phyloP scores from a whole-genome alignment of 2,113 vertebrate species.

The Malurus melanocephalus region DNA sequence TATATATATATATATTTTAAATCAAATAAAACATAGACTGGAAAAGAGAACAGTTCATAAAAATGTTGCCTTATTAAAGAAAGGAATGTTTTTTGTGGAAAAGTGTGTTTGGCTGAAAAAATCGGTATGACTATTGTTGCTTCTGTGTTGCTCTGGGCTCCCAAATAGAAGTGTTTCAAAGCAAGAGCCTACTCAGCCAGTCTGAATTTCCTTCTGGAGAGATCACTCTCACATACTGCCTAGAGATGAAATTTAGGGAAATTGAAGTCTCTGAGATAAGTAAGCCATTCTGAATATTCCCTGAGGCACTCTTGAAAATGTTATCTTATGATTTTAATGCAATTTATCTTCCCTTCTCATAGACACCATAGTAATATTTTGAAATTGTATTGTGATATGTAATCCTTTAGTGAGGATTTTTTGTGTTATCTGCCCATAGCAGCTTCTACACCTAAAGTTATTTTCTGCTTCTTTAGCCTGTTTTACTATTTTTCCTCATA shows the following conservation, averaged over 20 bases:
- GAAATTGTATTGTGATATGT: neutral
- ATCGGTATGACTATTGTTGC: no score
- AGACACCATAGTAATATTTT: neutral
- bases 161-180: neutral
- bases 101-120: neutral
- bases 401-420: neutral
- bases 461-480: neutral
- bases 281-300: neutral
- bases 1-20: no score
- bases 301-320: neutral
- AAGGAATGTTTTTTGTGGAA: neutral
- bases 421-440: neutral
- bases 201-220: neutral
- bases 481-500: neutral
- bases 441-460: neutral
- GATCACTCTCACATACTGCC: neutral
- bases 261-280: neutral
- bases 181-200: neutral
- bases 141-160: neutral
- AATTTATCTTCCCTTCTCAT: neutral
- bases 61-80: neutral
- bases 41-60: neutral
- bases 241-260: neutral
- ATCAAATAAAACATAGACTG: neutral
- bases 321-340: neutral